Conservation (phyloP, 2,888 invertebrate species). For the Nemurella pictetii region DNA sequence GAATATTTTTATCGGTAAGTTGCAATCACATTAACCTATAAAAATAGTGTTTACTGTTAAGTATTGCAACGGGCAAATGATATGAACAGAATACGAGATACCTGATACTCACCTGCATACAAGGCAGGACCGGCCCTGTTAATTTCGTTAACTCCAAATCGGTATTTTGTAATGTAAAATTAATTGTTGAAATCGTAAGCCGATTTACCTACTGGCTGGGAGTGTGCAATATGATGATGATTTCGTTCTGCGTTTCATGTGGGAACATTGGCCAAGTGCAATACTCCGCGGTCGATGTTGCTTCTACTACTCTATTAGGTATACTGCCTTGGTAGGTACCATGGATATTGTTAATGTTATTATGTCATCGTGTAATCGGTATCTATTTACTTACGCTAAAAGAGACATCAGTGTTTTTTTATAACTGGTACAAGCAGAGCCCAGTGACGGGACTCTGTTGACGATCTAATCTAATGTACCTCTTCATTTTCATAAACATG, state of each 20-base stretch:
- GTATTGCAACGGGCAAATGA: no score
- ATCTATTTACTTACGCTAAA: background rate
- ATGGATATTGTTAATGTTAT: slow-evolving; percentile 20
- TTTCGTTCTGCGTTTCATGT: background rate
- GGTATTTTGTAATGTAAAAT: no score
- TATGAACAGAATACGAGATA: no score
- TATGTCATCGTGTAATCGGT: background rate
- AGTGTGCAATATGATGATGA: slow-evolving; percentile 10
- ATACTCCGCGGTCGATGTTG: background rate
- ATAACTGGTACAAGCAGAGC: no score
- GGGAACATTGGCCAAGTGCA: background rate
- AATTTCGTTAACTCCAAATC: no score
- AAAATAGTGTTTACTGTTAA: no score
- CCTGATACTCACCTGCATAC: no score
- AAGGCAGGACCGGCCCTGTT: no score
- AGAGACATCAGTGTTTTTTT: no score
- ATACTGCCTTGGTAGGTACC: background rate
- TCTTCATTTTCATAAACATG: background rate
- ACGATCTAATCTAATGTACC: background rate
- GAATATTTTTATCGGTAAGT: background rate
- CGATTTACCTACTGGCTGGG: background rate
- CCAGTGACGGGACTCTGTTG: background rate
- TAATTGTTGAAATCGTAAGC: no score
- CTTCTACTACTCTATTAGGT: background rate
- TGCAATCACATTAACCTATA: background rate